A percentile compares a stretch with the other conserved stretches of the same genome.
These are phyloP conservation scores for Aleiodes testaceus DNA, from an alignment of 2,888 invertebrate species.

Conservation along the genomic window DNA sequence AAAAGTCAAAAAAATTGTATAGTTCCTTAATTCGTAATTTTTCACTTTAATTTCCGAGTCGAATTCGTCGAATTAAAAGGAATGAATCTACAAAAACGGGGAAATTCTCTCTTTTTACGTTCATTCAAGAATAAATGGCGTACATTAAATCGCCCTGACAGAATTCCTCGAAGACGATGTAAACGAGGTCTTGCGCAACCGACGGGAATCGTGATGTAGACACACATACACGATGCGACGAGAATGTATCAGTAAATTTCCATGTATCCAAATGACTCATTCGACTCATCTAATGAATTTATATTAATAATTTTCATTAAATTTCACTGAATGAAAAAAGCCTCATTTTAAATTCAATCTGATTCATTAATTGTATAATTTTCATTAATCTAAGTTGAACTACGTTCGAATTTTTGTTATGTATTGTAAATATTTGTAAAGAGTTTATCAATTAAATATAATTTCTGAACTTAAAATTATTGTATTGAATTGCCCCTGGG, in stretches of 20 bases:
- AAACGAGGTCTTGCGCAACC: conserved; percentile 27
- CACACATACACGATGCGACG: conserved; percentile 32
- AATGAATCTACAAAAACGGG: neutral
- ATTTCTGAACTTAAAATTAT: conserved; percentile 40
- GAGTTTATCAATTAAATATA: conserved; percentile 68
- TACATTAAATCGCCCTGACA: neutral
- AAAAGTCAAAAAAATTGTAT: no score
- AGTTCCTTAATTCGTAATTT: no score
- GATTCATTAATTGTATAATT: conserved; percentile 48
- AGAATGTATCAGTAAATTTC: conserved; percentile 47
- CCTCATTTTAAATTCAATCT: conserved; percentile 41
- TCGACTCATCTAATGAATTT: conserved; percentile 1
- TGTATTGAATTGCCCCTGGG: conserved; percentile 4
- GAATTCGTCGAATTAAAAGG: no score
- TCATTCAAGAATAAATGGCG: conserved; percentile 1
- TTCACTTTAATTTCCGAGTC: no score
- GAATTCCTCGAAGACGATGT: conserved; percentile 4
- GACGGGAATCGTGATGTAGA: conserved; percentile 23
- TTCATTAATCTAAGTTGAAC: conserved; percentile 27
- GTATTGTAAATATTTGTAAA: conserved; percentile 71
- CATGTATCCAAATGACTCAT: conserved; percentile 35
- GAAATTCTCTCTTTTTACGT: conserved; percentile 37
- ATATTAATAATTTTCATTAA: conserved; percentile 11
- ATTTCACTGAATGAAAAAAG: neutral
- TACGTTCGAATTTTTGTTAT: conserved; percentile 59